A percentile compares a stretch with the other conserved stretches of the same genome.
Conservation (phyloP, 1,140 invertebrate species). For the Zeugodacus cucurbitae region DNA sequence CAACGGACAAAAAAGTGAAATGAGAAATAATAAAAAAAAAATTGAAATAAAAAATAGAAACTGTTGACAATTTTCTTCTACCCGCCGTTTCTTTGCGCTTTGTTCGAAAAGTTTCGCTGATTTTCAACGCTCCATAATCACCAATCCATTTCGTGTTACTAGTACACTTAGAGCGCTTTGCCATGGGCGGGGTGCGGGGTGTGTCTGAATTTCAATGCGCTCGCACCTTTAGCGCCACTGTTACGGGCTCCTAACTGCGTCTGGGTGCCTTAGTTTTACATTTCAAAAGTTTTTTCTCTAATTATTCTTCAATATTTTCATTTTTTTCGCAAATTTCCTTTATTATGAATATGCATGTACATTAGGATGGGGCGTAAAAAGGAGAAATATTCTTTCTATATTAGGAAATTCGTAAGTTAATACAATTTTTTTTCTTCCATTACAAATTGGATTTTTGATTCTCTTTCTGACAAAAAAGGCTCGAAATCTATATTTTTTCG, state of each 20-base stretch:
- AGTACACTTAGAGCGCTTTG: neutral
- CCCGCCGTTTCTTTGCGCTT: neutral
- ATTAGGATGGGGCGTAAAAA: too few species aligned
- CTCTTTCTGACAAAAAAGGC: too few species aligned
- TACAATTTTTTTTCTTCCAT: too few species aligned
- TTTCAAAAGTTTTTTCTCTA: neutral
- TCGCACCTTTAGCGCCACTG: neutral
- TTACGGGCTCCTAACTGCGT: neutral
- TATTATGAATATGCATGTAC: too few species aligned
- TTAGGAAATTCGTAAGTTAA: too few species aligned
- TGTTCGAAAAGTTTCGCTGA: slow-evolving; percentile 18
- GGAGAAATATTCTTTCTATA: too few species aligned
- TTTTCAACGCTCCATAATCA: slow-evolving; percentile 14
- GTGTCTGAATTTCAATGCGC: neutral
- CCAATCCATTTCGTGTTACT: neutral
- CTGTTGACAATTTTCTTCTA: neutral
- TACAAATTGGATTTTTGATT: too few species aligned
- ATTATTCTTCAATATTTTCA: neutral
- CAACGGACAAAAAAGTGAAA: neutral
- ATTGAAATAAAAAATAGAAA: neutral
- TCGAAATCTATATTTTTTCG: too few species aligned
- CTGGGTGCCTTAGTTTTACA: neutral
- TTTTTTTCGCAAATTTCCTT: neutral
- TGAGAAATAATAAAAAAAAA: neutral
- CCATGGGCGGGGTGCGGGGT: neutral